Evolutionary conservation across 2,888 invertebrate genomes (phyloP), one percentile per base, ranked within the genome.

Genomic region (Osmoderma eremita): DNA sequence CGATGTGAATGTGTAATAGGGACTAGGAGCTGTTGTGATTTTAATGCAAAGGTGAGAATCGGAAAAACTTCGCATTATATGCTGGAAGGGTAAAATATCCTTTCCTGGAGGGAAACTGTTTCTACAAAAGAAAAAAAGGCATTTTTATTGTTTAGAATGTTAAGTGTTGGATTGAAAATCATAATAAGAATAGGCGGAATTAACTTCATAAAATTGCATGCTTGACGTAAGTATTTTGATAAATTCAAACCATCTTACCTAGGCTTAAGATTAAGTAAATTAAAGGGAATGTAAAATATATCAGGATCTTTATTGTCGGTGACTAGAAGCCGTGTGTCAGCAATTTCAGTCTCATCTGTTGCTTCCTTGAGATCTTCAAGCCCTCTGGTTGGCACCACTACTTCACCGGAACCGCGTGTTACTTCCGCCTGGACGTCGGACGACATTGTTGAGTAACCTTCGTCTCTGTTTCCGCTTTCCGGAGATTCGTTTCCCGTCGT

Each of bases 381-480:
- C 6, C 87, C 88, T 67, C 88, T 79, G 70, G 86, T 84, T 70
- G 86, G 83, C 6, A 68, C 70, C 6, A 63, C 68, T n/a, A 58
- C 67, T 15, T 70, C 73, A 12, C 70, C 72, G 15, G 71, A 75
- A 87, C 87, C 67, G 87, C 68, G 63, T 5, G 88, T 88, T 1
- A 89, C 88, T 75, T 91, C 91, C 0, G 89, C 89, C 80, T 92
- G 91, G 0, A 91, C 91, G 78, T 92, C 92, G 70, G 91, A 91
- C 10, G 92, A 92, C 92, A 92, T 92, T 3, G 92, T 92, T 68
- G 92, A 92, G 81, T 92, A 92, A 15, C 92, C 92, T 79, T 92
- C 92, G 83, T 92, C 92, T 73, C 91, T 87, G 72, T 91, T 91
- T 45, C 90, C 90, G 75, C 90, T 90, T 76, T 91, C 91, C 0